Evolutionary conservation across 2,113 vertebrate genomes (phyloP), one percentile per base, ranked within the genome.

Genomic region (Panthera uncia): DNA sequence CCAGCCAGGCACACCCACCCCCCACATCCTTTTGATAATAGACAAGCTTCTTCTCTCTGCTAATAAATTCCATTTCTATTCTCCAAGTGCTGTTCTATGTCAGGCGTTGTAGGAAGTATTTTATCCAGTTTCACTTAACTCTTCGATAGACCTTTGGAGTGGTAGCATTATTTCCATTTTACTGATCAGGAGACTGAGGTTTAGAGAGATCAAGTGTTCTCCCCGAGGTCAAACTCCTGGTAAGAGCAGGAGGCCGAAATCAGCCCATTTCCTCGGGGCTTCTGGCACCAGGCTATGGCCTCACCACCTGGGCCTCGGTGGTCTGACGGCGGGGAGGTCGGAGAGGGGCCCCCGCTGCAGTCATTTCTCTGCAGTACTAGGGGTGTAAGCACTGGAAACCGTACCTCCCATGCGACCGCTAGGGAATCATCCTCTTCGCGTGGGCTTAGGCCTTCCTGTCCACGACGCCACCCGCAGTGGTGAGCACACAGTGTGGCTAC

Each of bases 201-300:
- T 81, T 57, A 38, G 66, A 81, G 52, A 61, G 19, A 50, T 36
- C 18, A n/a, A n/a, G 4, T 45, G 38, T 29, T 83, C 69, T 57
- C 45, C n/a, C 36, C 13, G 13, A 29, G n/a, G 4, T 76, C 76
- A 73, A 29, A 29, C 12, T 45, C 8, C 29, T 3, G 13, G 71
- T 23, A 38, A 41, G 65, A 3, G 38, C 19, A 2, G 21, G 76
- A 38, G 14, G 18, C 66, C 50, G 33, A 33, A 31, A 33, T 31
- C 45, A 36, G 45, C 36, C 14, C 10, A 1, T 45, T 38, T 19
- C 18, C 84, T 61, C 23, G 52, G 8, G 71, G 16, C n/a, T 33
- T 7, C 16, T 55, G 0, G 4, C 1, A 29, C 7, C 5, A 15
- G 0, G 4, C 7, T 45, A 45, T 45, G 45, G 45, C 45, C 45